Base-by-base conservation (phyloP, 2,888 invertebrate genomes). In the Eutolmus rufibarbis region DNA sequence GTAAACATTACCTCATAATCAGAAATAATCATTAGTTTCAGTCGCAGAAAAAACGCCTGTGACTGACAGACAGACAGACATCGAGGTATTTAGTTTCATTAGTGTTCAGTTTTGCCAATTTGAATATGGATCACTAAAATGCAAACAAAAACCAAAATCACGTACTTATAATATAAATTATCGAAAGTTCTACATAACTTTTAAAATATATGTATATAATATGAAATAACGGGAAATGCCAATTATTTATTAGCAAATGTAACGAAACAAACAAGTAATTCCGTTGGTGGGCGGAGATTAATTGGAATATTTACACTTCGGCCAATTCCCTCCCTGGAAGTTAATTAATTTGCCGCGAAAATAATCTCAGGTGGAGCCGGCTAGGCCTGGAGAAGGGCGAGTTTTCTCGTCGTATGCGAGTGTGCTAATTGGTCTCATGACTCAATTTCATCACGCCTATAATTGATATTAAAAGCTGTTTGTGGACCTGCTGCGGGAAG, bases 371-470 rank as follows among this genome's bases (percentile, higher is more conserved):
- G 7, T 57, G 57, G 2, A 57, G n/a, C n/a, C 46, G 16, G 28
- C 23, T 66, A 28, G 28, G 23, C 23, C 19, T 23, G 23, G 66
- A 66, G 66, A 28, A 66, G 66, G 66, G 66, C 66, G 28, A 66
- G 23, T 23, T 46, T 34, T 66, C 28, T 66, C 28, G 28, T 9
- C 12, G 66, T 66, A 66, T 66, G 28, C 23, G 66, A 66, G 23
- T 66, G 23, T 28, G 66, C 66, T 66, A 66, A 66, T 66, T 66
- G 66, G 66, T 14, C 76, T 76, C 76, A 76, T 76, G 76, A 76
- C 76, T 76, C 76, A 76, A 76, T 76, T 76, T 76, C 34, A 76
- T 23, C 76, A 76, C 76, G 76, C 37, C 37, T 76, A 76, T 76
- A 76, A 76, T 37, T 76, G 76, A 76, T 76, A 76, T 76, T 37